These are phyloP conservation scores for Oscheius sp. DNA, from an alignment of 1,140 invertebrate genomes.

Conservation along the genomic window DNA sequence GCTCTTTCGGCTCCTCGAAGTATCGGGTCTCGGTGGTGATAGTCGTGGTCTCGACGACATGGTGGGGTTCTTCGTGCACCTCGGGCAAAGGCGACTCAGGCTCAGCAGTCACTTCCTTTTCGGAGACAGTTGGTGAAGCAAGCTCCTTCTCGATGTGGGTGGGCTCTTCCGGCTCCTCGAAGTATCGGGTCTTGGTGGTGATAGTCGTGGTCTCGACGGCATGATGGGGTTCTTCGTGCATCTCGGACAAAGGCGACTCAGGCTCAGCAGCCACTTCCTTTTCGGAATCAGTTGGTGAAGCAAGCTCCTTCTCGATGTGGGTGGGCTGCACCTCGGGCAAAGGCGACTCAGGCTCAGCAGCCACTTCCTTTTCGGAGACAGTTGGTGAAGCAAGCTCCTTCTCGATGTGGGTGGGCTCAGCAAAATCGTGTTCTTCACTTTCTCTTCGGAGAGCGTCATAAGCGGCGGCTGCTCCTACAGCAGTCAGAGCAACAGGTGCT, in stretches of 20 bases:
- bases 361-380: no score
- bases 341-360: no score
- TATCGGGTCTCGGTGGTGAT: conserved; percentile 4
- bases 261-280: neutral
- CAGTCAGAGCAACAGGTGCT: no score
- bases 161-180: neutral
- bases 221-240: neutral
- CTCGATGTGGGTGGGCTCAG: no score
- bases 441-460: no score
- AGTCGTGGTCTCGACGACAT: neutral
- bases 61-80: neutral
- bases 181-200: neutral
- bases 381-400: no score
- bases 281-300: conserved; percentile 7
- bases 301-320: no score
- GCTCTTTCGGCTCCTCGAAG: neutral
- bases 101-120: neutral
- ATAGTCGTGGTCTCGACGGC: conserved; percentile 8
- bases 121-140: neutral
- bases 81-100: neutral
- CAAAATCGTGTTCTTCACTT: no score
- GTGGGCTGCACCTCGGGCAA: no score
- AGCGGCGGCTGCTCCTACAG: no score
- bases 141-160: neutral
- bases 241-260: no score